Percentiles rank a stretch among this genome's conserved stretches.
Evolutionary conservation across 1,140 invertebrate genomes (phyloP).

Genomic region (Pectinophora gossypiella): DNA sequence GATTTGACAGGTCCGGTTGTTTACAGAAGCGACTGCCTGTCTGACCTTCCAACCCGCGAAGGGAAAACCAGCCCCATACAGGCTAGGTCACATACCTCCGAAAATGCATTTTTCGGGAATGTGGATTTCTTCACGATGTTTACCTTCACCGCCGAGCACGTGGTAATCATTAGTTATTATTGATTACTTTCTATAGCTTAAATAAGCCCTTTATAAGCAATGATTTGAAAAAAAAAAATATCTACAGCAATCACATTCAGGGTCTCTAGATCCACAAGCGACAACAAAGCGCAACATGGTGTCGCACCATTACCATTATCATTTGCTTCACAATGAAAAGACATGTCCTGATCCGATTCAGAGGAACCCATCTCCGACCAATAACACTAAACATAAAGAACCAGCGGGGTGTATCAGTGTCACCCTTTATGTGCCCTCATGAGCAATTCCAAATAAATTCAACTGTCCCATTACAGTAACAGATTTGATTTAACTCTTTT

Average conservation of each 20-base stretch:
- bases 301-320: constrained; percentile 58
- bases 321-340: constrained; percentile 59
- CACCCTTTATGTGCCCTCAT: constrained; percentile 55
- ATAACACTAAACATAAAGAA: constrained; percentile 67
- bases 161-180: too few species aligned
- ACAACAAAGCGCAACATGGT: constrained; percentile 53
- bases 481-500: neutral
- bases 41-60: too few species aligned
- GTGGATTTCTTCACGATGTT: too few species aligned
- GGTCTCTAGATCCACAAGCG: constrained; percentile 16
- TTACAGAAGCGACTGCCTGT: too few species aligned
- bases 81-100: too few species aligned
- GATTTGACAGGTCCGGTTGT: too few species aligned
- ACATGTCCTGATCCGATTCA: constrained; percentile 45
- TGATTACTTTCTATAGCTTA: too few species aligned
- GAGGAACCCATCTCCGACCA: constrained; percentile 48
- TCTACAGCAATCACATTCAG: neutral
- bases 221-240: too few species aligned
- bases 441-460: constrained; percentile 40
- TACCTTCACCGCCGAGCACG: too few species aligned
- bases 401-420: constrained; percentile 61
- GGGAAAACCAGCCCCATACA: too few species aligned
- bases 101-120: too few species aligned
- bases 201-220: too few species aligned
- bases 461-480: neutral